Conservation (phyloP, 2,113 vertebrate genomes). For the Physeter macrocephalus region DNA sequence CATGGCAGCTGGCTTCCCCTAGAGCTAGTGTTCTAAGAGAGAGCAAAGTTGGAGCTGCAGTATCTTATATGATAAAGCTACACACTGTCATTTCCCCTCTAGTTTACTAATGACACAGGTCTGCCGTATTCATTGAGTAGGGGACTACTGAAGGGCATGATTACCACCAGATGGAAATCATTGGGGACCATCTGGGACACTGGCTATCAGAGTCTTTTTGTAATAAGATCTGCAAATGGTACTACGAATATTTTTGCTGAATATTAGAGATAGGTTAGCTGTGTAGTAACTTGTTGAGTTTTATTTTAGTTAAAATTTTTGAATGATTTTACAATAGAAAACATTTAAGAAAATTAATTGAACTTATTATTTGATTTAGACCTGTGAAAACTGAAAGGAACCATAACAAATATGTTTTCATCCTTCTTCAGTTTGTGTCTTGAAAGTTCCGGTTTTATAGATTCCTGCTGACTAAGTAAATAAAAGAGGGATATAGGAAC, state of each 20-base stretch:
- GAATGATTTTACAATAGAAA: background rate
- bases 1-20: background rate
- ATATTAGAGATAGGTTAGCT: background rate
- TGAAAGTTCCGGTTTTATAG: background rate
- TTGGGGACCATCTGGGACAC: background rate
- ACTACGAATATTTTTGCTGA: background rate
- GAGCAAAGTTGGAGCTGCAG: background rate
- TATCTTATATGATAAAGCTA: background rate
- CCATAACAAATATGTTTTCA: background rate
- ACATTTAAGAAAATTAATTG: background rate
- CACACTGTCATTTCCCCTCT: background rate
- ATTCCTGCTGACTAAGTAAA: background rate
- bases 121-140: background rate
- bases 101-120: background rate
- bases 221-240: background rate
- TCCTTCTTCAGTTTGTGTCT: background rate
- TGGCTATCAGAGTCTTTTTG: background rate
- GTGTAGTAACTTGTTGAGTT: background rate
- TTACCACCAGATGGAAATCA: background rate
- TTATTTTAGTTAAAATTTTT: background rate
- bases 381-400: background rate
- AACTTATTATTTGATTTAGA: background rate
- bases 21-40: background rate
- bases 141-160: background rate
- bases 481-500: background rate